These are phyloP conservation scores for Nephila pilipes DNA, from an alignment of 1,140 invertebrate species.

Conservation along the genomic window DNA sequence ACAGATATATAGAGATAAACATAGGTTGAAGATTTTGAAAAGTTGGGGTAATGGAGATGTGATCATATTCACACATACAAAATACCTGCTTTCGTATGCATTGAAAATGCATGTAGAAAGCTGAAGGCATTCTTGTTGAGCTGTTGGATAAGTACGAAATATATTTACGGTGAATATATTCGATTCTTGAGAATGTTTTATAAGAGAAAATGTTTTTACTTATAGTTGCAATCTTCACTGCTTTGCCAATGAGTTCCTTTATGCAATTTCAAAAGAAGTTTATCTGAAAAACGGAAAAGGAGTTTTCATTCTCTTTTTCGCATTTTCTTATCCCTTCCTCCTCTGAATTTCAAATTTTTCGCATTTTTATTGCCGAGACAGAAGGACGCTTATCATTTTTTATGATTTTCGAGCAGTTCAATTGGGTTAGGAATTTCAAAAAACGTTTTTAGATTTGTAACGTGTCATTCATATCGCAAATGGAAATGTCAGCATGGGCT, in stretches of 20 bases:
- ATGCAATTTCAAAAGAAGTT: background rate
- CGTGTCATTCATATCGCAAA: background rate
- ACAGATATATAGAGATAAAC: background rate
- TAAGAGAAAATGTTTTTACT: background rate
- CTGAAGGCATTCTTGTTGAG: constrained; percentile 7
- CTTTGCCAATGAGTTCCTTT: background rate
- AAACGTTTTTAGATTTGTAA: background rate
- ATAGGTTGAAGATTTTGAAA: background rate
- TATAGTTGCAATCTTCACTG: constrained; percentile 13
- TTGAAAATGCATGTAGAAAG: constrained; percentile 22
- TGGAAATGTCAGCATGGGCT: background rate
- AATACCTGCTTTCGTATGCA: constrained; percentile 4
- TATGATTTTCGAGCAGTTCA: background rate
- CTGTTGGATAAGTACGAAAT: constrained; percentile 15
- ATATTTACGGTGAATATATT: constrained; percentile 27
- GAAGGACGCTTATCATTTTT: background rate
- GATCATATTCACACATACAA: constrained; percentile 1
- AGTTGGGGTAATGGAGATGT: background rate
- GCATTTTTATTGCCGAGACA: background rate
- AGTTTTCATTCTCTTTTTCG: background rate
- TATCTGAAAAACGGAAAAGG: background rate
- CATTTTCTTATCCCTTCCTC: background rate
- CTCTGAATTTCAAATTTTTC: constrained; percentile 10
- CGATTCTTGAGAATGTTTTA: background rate
- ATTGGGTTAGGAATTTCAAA: background rate